Conservation (phyloP, 1,140 invertebrate genomes). For the Drosophila ambigua region DNA sequence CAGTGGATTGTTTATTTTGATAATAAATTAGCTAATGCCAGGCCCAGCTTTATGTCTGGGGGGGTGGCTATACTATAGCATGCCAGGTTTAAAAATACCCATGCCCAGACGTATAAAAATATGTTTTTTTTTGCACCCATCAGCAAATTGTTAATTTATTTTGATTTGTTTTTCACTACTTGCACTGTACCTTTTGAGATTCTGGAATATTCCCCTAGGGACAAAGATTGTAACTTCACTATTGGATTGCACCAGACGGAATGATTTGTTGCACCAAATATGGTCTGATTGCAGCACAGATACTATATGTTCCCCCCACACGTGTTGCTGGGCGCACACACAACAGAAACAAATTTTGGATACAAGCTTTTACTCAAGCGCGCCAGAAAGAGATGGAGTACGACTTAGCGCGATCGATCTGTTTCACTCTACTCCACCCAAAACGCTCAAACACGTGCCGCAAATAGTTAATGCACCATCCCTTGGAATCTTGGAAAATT, state of each 20-base stretch:
- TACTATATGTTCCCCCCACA: slow-evolving; percentile 19
- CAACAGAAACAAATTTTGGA: slow-evolving; percentile 8
- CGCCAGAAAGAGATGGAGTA: slow-evolving; percentile 27
- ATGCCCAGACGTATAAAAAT: background rate
- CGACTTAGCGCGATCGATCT: slow-evolving; percentile 24
- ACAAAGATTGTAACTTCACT: slow-evolving; percentile 27
- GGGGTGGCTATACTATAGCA: too few species aligned
- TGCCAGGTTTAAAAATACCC: slow-evolving; percentile 9
- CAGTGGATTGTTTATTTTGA: slow-evolving; percentile 50
- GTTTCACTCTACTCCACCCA: background rate
- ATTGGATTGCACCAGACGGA: slow-evolving; percentile 5
- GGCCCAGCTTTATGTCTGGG: slow-evolving; percentile 9
- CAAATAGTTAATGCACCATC: slow-evolving; percentile 13
- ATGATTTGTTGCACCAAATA: slow-evolving; percentile 19
- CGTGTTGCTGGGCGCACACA: slow-evolving; percentile 29
- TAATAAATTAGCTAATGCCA: slow-evolving; percentile 48
- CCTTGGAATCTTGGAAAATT: background rate
- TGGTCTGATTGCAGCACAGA: slow-evolving; percentile 21
- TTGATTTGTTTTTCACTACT: slow-evolving; percentile 8
- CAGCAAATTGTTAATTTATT: background rate
- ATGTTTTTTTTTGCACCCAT: background rate
- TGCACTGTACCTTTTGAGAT: slow-evolving; percentile 37
- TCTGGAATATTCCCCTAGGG: background rate
- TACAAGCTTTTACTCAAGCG: slow-evolving; percentile 50
- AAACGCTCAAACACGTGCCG: slow-evolving; percentile 5